phyloP scores from a whole-genome alignment of 1,140 invertebrate genomes.

The Aphaenogaster ashmeadi region DNA sequence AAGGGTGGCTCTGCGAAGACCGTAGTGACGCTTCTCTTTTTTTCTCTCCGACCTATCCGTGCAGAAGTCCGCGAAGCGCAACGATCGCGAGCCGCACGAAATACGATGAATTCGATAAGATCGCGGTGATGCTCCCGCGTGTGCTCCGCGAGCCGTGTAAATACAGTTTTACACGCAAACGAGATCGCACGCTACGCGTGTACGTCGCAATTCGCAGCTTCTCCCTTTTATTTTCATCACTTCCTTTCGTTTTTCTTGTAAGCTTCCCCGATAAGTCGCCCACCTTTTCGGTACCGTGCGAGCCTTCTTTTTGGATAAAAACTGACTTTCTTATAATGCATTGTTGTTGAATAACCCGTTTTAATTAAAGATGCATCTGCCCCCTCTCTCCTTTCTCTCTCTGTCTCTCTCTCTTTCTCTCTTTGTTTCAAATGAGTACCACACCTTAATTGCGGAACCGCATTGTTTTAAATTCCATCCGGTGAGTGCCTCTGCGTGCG shows the following conservation, averaged over 20 bases:
- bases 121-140: conserved; percentile 72
- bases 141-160: conserved; percentile 81
- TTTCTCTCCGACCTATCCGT: background rate
- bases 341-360: conserved; percentile 15
- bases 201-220: conserved; percentile 50
- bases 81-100: conserved; percentile 62
- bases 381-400: background rate
- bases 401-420: background rate
- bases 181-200: conserved; percentile 70
- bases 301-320: background rate
- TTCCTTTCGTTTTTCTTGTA: conserved; percentile 60
- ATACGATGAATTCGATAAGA: conserved; percentile 78
- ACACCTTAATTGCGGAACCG: conserved; percentile 26
- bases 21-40: conserved; percentile 43
- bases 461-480: conserved; percentile 49
- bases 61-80: background rate
- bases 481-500: conserved; percentile 19
- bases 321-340: background rate
- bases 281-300: conserved; percentile 6
- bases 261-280: conserved; percentile 38
- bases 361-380: conserved; percentile 18
- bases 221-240: conserved; percentile 64
- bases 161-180: conserved; percentile 81
- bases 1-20: background rate
- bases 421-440: conserved; percentile 51